Evolutionary conservation across 1,140 invertebrate genomes (phyloP).

Genomic region (Hycleus phaleratus): DNA sequence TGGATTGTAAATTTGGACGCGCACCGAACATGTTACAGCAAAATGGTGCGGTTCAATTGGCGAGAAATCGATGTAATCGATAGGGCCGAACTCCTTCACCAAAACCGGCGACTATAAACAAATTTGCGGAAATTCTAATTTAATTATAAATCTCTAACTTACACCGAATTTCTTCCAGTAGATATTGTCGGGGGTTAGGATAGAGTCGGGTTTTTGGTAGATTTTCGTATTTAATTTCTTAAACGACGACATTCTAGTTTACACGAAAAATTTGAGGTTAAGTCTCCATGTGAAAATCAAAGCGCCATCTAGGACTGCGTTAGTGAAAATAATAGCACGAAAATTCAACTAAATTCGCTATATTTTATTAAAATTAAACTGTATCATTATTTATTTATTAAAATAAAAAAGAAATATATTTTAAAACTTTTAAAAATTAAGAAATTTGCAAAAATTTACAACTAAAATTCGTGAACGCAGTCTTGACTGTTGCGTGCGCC

Average conservation of each 20-base stretch:
- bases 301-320: no score
- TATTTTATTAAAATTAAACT: no score
- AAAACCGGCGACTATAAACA: slow-evolving; percentile 70
- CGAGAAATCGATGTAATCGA: slow-evolving; percentile 87
- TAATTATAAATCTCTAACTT: slow-evolving; percentile 35
- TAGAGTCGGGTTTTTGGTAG: slow-evolving; percentile 57
- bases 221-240: slow-evolving; percentile 66
- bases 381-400: no score
- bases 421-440: no score
- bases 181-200: slow-evolving; percentile 63
- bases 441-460: no score
- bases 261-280: neutral
- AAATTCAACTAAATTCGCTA: no score
- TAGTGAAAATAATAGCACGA: no score
- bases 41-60: slow-evolving; percentile 80
- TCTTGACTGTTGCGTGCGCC: no score
- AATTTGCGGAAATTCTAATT: slow-evolving; percentile 2
- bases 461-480: no score
- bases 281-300: no score
- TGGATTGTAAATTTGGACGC: slow-evolving; percentile 88
- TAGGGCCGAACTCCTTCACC: slow-evolving; percentile 85
- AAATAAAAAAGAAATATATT: no score
- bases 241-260: slow-evolving; percentile 52
- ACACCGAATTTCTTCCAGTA: slow-evolving; percentile 84
- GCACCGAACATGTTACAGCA: slow-evolving; percentile 82